Conservation (phyloP, 2,113 vertebrate species). For the Balaenoptera acutorostrata region DNA sequence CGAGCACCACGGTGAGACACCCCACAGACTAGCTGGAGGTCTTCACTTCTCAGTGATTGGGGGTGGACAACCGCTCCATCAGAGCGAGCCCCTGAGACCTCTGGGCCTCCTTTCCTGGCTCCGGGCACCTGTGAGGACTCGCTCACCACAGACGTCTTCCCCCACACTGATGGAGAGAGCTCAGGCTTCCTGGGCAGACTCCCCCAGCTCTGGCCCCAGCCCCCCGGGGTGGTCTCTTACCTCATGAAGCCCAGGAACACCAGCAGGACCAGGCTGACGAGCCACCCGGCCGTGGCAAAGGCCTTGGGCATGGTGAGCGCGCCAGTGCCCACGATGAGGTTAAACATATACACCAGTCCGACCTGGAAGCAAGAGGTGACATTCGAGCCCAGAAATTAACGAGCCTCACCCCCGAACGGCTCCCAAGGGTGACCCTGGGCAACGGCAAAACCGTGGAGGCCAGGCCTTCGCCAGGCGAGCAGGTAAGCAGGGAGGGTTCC, state of each 20-base stretch:
- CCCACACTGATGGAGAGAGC: background rate
- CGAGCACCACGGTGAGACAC: rapidly evolving
- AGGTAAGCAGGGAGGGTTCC: background rate
- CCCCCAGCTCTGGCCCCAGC: background rate
- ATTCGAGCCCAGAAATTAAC: background rate
- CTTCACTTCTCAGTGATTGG: background rate
- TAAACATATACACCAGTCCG: slow-evolving; percentile 99
- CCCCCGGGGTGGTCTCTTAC: slow-evolving; percentile 73
- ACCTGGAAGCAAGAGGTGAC: slow-evolving; percentile 81
- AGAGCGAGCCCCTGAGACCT: background rate
- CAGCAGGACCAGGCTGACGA: slow-evolving; percentile 91
- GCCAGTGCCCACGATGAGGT: slow-evolving; percentile 96
- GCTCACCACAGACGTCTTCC: background rate
- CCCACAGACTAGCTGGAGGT: background rate
- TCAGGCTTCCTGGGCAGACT: background rate
- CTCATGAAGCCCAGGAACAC: slow-evolving; percentile 95
- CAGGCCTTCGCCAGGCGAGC: background rate
- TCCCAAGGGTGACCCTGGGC: background rate
- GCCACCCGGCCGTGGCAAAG: slow-evolving; percentile 94
- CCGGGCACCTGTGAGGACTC: background rate
- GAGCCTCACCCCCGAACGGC: rapidly evolving
- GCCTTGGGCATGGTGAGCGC: slow-evolving; percentile 98
- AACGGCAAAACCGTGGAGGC: background rate
- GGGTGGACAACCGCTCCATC: rapidly evolving
- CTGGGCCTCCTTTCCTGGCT: no score